These are phyloP conservation scores for Hippasteria phrygiana DNA, from an alignment of 53 echinoderm and acorn worm species.

Conservation along the genomic window DNA sequence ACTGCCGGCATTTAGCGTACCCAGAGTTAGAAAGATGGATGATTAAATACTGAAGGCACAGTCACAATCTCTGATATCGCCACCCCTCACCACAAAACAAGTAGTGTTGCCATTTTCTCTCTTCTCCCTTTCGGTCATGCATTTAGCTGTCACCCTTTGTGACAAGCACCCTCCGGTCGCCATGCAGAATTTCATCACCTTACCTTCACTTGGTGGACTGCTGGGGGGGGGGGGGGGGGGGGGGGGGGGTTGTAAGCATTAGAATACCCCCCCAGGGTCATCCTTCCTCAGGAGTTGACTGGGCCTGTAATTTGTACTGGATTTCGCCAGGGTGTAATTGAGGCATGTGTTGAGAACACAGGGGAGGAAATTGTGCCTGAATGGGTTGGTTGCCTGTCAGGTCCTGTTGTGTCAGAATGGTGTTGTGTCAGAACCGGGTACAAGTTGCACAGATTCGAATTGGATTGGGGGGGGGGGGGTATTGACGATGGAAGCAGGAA, in stretches of 20 bases:
- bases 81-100: background rate
- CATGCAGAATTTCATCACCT: conserved; percentile 61
- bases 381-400: conserved; percentile 28
- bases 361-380: conserved; percentile 56
- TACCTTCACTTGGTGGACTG: conserved; percentile 6
- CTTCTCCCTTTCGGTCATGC: background rate
- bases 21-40: conserved; percentile 15
- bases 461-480: background rate
- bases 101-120: conserved; percentile 17
- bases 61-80: conserved; percentile 2
- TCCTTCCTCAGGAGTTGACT: background rate
- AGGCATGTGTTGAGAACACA: conserved; percentile 65
- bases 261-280: background rate
- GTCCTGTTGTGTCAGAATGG: conserved; percentile 58
- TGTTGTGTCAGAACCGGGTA: conserved; percentile 59
- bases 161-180: conserved; percentile 56
- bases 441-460: conserved; percentile 14
- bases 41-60: conserved; percentile 38
- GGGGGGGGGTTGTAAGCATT: background rate
- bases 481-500: background rate
- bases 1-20: background rate
- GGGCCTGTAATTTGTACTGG: conserved; percentile 52
- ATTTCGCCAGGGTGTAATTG: conserved; percentile 52
- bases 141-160: conserved; percentile 63
- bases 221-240: background rate